Evolutionary conservation across 2,888 invertebrate species (phyloP).

Genomic region (Drosophila ustulata): DNA sequence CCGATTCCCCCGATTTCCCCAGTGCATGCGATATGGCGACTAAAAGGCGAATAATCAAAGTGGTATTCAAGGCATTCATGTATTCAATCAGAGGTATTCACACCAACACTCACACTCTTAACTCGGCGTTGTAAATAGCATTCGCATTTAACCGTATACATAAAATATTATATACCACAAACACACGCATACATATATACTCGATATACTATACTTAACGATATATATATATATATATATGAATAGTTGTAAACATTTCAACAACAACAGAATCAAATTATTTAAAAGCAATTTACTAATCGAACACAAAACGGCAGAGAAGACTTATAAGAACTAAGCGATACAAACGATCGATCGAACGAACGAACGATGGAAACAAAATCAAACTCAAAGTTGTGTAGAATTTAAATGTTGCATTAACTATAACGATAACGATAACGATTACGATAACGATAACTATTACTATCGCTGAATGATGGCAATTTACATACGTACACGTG

Average conservation of each 20-base stretch:
- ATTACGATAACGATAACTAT: conserved; percentile 6
- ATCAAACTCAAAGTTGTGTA: conserved; percentile 74
- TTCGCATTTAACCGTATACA: conserved; percentile 35
- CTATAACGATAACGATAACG: conserved; percentile 22
- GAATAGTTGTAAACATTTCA: conserved; percentile 40
- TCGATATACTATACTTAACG: conserved; percentile 5
- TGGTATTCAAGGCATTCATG: conserved; percentile 9
- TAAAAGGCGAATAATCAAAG: conserved; percentile 10
- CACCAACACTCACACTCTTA: conserved; percentile 1
- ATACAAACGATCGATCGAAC: conserved; percentile 7
- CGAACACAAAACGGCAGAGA: conserved; percentile 55
- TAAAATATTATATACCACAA: conserved; percentile 30
- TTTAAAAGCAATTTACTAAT: conserved; percentile 44
- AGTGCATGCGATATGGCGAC: conserved; percentile 42
- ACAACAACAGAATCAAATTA: background rate
- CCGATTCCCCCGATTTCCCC: background rate
- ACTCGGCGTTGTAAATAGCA: conserved; percentile 63
- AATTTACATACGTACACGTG: conserved; percentile 13
- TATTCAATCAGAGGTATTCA: background rate
- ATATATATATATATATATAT: conserved; percentile 36
- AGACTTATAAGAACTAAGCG: conserved; percentile 72
- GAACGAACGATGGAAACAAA: conserved; percentile 11
- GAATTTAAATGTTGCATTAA: conserved; percentile 58
- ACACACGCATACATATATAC: conserved; percentile 11
- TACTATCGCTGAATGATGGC: conserved; percentile 8